Evolutionary conservation across 2,113 vertebrate species (phyloP).

Genomic region (Eurypyga helias): DNA sequence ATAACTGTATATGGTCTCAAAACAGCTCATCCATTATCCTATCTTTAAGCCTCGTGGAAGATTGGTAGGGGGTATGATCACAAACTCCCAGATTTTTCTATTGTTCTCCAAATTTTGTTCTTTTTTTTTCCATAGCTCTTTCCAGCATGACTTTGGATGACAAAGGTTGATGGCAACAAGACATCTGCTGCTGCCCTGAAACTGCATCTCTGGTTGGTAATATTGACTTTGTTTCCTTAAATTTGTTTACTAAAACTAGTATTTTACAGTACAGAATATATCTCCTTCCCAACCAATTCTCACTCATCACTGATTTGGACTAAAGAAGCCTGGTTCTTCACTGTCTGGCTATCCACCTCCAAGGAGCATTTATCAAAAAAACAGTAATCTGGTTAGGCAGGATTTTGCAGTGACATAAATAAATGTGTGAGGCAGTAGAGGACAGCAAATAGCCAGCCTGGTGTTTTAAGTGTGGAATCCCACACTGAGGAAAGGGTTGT

Average conservation of each 20-base stretch:
- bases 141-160: background rate
- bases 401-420: background rate
- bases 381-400: background rate
- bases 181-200: background rate
- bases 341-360: background rate
- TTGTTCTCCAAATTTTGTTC: background rate
- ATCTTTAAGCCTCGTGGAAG: background rate
- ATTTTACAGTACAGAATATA: background rate
- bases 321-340: background rate
- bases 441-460: background rate
- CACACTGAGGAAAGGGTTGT: background rate
- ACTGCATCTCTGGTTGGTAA: background rate
- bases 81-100: background rate
- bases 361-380: background rate
- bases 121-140: background rate
- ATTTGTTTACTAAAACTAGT: background rate
- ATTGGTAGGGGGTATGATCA: background rate
- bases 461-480: background rate
- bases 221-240: background rate
- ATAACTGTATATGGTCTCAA: background rate
- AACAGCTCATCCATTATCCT: background rate
- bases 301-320: background rate
- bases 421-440: background rate
- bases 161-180: background rate
- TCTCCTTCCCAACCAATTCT: background rate